Evolutionary conservation across 2,113 vertebrate species (phyloP).

Genomic region (Benthochromis sp.): DNA sequence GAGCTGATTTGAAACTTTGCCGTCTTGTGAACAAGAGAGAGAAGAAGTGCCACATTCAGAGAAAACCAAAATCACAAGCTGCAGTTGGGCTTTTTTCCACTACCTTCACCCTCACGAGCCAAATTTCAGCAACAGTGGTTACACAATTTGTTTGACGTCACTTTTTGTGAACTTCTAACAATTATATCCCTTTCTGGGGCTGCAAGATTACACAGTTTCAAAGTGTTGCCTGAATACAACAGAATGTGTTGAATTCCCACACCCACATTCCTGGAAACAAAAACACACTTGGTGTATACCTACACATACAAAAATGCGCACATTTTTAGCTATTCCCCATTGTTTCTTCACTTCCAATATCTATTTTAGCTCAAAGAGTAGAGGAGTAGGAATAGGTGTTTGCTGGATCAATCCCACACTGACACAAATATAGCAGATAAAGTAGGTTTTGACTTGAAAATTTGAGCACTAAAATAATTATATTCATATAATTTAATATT

Average conservation of each 20-base stretch:
- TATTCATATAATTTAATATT: neutral
- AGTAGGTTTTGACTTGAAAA: neutral
- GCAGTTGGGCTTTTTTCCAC: neutral
- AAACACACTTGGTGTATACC: neutral
- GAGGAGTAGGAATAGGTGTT: conserved; percentile 46
- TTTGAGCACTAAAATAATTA: neutral
- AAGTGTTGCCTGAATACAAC: neutral
- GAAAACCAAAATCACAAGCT: neutral
- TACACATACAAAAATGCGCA: neutral
- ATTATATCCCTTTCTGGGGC: neutral
- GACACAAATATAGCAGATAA: conserved; percentile 27
- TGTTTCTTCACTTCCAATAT: conserved; percentile 5
- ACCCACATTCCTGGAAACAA: neutral
- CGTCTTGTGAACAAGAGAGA: neutral
- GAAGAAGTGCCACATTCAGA: neutral
- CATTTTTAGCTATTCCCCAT: conserved; percentile 31
- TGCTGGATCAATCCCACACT: conserved; percentile 48
- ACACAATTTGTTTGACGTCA: neutral
- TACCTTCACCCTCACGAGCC: neutral
- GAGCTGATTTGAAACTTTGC: conserved; percentile 3
- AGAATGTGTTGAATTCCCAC: conserved; percentile 34
- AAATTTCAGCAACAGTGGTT: neutral
- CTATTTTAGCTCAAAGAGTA: conserved; percentile 33
- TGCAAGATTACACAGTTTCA: neutral
- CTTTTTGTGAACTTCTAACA: neutral